Evolutionary conservation across 2,797 vertebrate genomes (phyloP), one percentile per base, ranked within the genome.

Genomic region (Pseudochirops corinnae): DNA sequence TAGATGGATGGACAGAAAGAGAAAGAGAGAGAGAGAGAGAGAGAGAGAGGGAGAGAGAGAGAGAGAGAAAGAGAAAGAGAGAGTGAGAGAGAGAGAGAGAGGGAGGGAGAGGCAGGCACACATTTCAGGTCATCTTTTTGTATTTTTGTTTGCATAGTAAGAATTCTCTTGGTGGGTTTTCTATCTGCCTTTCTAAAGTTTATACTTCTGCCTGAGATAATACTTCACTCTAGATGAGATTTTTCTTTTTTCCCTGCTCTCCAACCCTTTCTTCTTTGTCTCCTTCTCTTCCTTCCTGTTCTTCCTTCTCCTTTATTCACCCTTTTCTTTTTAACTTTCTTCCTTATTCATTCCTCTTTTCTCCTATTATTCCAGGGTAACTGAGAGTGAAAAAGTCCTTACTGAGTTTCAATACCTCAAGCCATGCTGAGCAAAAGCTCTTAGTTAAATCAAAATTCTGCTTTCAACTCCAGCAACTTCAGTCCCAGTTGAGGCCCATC

Each of bases 361-460:
- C 52, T 50, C 39, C 39, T 60, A 1, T 90, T 91, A 97, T 87
- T 5, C 57, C 91, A 92, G 55, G 12, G 56, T 90, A 97, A 95
- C 95, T 94, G 62, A 96, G 90, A 57, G 29, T 13, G 53, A 94
- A 94, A 94, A 91, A 92, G 92, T 97, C 92, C 57, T 90, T 39
- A 53, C 39, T 60, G 39, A 46, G 46, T 90, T 96, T 90, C 52
- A 90, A 91, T 28, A 98, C 91, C 74, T 94, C 95, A 94, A 97
- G 95, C 97, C 94, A 67, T 50, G 55, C 92, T 94, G 91, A 98
- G 90, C 92, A 97, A 56, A 97, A 97, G 90, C 55, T 97, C 94
- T 92, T 26, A 67, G 55, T 97, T 97, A 97, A 98, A 94, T 97
- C 96, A 98, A 97, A 82, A 95, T 62, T n/a, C 93, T 91, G 62